Evolutionary conservation across 2,797 vertebrate genomes (phyloP).

Genomic region (Enteromius trimaculatus): DNA sequence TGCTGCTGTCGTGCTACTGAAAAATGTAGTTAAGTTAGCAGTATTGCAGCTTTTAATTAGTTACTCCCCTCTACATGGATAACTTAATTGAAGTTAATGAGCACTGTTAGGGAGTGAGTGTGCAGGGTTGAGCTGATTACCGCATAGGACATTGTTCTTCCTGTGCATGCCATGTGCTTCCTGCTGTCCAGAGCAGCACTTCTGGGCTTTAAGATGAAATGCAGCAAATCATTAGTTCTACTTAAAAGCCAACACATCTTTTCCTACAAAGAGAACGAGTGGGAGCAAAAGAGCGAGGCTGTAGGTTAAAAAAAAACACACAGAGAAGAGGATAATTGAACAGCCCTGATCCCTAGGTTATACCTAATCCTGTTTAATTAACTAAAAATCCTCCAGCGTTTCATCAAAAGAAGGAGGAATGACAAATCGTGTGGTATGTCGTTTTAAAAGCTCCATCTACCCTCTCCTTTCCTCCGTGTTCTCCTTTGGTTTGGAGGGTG

Average conservation of each 20-base stretch:
- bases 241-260: conserved; percentile 27
- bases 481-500: conserved; percentile 17
- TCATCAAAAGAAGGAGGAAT: conserved; percentile 60
- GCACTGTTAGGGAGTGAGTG: background rate
- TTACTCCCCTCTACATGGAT: background rate
- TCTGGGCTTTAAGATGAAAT: conserved; percentile 44
- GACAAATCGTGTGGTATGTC: conserved; percentile 58
- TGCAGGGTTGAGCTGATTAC: conserved; percentile 44
- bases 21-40: conserved; percentile 11
- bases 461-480: conserved; percentile 31
- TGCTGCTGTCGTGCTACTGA: background rate
- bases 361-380: conserved; percentile 72
- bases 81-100: conserved; percentile 37
- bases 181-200: conserved; percentile 16
- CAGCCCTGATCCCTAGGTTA: conserved; percentile 57
- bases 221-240: conserved; percentile 39
- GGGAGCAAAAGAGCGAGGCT: conserved; percentile 19
- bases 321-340: conserved; percentile 43
- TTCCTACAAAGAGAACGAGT: conserved; percentile 23
- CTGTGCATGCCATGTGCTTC: conserved; percentile 36
- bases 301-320: conserved; percentile 21
- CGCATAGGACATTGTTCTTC: conserved; percentile 3
- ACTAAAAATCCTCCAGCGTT: conserved; percentile 61
- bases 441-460: conserved; percentile 56
- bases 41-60: conserved; percentile 15